Evolutionary conservation across 2,797 vertebrate species (phyloP).

Genomic region (Neostethus bicornis): DNA sequence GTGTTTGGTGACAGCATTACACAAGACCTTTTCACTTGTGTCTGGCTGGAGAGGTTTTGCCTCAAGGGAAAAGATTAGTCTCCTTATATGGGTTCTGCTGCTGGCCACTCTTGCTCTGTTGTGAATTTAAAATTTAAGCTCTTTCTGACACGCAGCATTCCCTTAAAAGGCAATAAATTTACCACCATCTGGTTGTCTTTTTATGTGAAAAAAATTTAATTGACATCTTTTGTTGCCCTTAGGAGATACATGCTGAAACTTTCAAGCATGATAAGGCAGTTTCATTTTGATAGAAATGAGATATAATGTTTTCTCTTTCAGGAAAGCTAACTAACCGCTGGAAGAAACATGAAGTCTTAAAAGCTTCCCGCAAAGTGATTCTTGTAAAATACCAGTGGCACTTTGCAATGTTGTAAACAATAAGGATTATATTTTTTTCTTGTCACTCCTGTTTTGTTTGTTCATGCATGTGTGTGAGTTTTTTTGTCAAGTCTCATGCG

Average conservation of each 20-base stretch:
- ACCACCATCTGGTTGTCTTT: conserved; percentile 20
- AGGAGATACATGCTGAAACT: conserved; percentile 3
- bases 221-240: conserved; percentile 30
- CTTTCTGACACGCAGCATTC: conserved; percentile 50
- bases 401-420: too few species aligned
- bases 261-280: not conserved
- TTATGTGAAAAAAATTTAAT: conserved; percentile 25
- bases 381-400: not conserved
- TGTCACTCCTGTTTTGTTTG: too few species aligned
- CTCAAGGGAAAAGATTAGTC: conserved; percentile 54
- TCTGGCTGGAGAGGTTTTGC: conserved; percentile 48
- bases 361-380: not conserved
- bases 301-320: not conserved
- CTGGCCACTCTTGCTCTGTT: conserved; percentile 38
- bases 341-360: not conserved
- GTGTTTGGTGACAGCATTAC: conserved; percentile 46
- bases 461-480: too few species aligned
- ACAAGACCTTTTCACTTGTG: conserved; percentile 43
- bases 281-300: not conserved
- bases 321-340: not conserved
- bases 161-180: conserved; percentile 34
- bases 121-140: conserved; percentile 63
- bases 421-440: too few species aligned
- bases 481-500: too few species aligned
- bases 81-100: conserved; percentile 56